A percentile compares a stretch with the other conserved stretches of the same genome.
Evolutionary conservation across 2,888 invertebrate genomes (phyloP).

Genomic region (Mimachlamys varia): DNA sequence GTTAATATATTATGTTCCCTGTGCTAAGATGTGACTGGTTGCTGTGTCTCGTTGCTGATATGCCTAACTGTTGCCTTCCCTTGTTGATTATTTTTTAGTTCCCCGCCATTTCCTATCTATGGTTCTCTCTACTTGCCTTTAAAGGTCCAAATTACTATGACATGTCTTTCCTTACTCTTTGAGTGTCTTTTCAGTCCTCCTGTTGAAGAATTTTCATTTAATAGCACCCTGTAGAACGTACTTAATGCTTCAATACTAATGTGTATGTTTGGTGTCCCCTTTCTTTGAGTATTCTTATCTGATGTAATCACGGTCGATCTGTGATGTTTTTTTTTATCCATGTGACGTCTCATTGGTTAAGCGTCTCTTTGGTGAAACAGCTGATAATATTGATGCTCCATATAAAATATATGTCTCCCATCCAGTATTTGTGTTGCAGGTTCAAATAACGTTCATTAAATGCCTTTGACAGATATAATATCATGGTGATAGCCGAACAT

Average conservation of each 20-base stretch:
- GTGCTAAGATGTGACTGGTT: neutral
- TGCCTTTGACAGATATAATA: neutral
- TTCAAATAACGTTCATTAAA: neutral
- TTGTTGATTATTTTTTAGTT: neutral
- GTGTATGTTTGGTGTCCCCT: too few relatives aligned
- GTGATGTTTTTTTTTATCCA: too few relatives aligned
- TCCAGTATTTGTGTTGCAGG: neutral
- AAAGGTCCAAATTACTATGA: too few relatives aligned
- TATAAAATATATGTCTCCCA: neutral
- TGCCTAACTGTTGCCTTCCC: neutral
- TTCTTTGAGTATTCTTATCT: too few relatives aligned
- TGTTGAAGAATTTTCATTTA: too few relatives aligned
- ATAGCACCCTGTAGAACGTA: too few relatives aligned
- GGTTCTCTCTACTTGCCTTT: neutral
- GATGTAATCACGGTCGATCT: too few relatives aligned
- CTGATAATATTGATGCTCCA: neutral
- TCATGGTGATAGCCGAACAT: neutral
- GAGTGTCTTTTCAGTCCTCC: too few relatives aligned
- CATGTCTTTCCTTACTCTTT: too few relatives aligned
- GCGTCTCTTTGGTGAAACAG: neutral
- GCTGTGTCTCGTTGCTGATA: neutral
- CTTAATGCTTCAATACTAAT: too few relatives aligned
- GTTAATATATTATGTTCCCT: neutral
- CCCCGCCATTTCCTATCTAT: neutral
- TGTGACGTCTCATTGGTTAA: too few relatives aligned